Conservation (phyloP, 2,113 vertebrate genomes). For the Epinephelus cyanopodus region DNA sequence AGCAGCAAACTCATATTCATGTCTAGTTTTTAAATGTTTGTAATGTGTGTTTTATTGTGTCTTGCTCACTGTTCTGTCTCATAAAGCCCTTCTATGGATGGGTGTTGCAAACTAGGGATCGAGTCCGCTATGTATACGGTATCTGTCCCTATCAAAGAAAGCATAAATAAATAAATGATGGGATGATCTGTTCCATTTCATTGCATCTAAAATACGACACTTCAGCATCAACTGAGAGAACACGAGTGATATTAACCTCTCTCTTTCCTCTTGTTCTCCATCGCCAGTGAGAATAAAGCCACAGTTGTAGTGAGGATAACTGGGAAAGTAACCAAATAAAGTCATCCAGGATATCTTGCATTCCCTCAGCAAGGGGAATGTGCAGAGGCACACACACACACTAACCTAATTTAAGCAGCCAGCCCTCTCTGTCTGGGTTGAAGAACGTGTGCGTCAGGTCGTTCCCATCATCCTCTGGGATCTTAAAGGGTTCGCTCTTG, state of each 20-base stretch:
- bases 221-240: background rate
- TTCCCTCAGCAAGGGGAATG: conserved; percentile 27
- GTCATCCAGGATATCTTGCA: conserved; percentile 39
- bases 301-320: conserved; percentile 1
- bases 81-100: too few relatives aligned
- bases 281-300: conserved; percentile 3
- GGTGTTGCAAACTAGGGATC: too few relatives aligned
- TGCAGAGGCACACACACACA: conserved; percentile 32
- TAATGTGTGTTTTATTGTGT: background rate
- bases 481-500: conserved; percentile 99
- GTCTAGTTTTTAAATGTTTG: background rate
- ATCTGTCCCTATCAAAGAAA: too few relatives aligned
- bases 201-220: background rate
- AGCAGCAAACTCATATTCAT: background rate
- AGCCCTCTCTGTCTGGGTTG: conserved; percentile 98
- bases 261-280: background rate
- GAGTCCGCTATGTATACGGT: too few relatives aligned
- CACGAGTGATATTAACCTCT: background rate
- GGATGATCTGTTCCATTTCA: background rate
- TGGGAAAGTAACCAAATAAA: conserved; percentile 35
- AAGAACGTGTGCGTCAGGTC: conserved; percentile 99
- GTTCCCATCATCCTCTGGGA: conserved; percentile 98
- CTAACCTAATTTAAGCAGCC: conserved; percentile 99
- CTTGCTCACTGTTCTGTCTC: too few relatives aligned
- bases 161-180: too few relatives aligned